Base-by-base conservation (phyloP, 2,797 vertebrate species). In the Gobionotothen gibberifrons region DNA sequence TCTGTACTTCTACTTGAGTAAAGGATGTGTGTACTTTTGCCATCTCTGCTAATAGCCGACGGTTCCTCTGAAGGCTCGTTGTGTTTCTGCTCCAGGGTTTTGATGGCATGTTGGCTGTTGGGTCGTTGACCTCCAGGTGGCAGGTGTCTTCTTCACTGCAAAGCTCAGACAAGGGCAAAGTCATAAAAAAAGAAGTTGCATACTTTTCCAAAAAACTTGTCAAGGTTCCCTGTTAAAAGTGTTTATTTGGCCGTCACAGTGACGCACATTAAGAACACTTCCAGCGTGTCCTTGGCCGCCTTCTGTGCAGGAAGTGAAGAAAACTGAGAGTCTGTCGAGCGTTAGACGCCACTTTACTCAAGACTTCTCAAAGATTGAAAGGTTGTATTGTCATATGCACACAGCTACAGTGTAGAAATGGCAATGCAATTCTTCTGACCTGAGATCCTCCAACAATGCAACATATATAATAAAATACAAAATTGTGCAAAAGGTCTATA, bases 21-120 rank as follows among this genome's bases (percentile, higher is more conserved):
- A 26, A 26, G 26, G 26, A 26, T 26, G 26, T 26, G 26, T 26
- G 26, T 26, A 26, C 26, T 26, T 26, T 5, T 26, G 4, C 4
- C 26, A 5, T 26, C 26, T 5, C 4, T 26, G 26, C 26, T 26
- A 26, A 26, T 26, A 26, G 26, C 26, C 32, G 32, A 36, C 32
- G 36, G 32, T 9, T 36, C 32, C 32, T 36, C 44, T 52, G 54
- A 52, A 64, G 79, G 47, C 75, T 49, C 71, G 76, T 87, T 68
- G 61, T 83, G 79, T 83, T 90, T 85, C 78, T 83, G 84, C 86
- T 79, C 39, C 49, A 87, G 61, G 82, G 78, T 83, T 86, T 71
- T 82, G 64, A 79, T 85, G 80, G 79, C 79, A 29, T 83, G 81
- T 70, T 58, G 53, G 73, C 67, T 70, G 61, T 54, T 21, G 72